These are phyloP conservation scores for Tachypleus tridentatus DNA, from an alignment of 1,140 invertebrate species.

Conservation along the genomic window DNA sequence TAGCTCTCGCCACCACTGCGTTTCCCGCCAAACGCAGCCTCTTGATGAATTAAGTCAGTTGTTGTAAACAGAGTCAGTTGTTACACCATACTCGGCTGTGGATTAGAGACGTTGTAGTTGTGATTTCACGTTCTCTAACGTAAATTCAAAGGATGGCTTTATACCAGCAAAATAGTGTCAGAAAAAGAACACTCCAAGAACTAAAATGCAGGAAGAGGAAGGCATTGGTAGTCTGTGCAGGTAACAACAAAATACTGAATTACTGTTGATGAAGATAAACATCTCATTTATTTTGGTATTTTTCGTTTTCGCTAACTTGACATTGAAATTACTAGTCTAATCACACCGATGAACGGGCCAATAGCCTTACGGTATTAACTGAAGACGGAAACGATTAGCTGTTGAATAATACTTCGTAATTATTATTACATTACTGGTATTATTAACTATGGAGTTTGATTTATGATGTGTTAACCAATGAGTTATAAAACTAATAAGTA, in stretches of 20 bases:
- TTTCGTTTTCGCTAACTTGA: no score
- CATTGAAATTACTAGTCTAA: neutral
- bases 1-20: neutral
- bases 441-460: no score
- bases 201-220: slow-evolving; percentile 33
- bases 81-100: neutral
- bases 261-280: no score
- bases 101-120: neutral
- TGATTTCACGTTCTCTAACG: neutral
- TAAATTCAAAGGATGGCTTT: slow-evolving; percentile 29
- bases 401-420: no score
- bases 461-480: no score
- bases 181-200: slow-evolving; percentile 29
- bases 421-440: no score
- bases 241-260: slow-evolving; percentile 18
- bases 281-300: neutral
- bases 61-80: neutral
- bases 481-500: no score
- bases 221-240: slow-evolving; percentile 34
- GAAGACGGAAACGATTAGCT: no score
- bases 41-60: slow-evolving; percentile 13
- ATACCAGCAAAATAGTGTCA: slow-evolving; percentile 29
- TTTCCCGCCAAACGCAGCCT: slow-evolving; percentile 20
- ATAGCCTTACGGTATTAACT: neutral
- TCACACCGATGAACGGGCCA: no score